A percentile compares a stretch with the other conserved stretches of the same genome.
Conservation (phyloP, 64 coral and sea anemone species). For the Stylophora pistillata region DNA sequence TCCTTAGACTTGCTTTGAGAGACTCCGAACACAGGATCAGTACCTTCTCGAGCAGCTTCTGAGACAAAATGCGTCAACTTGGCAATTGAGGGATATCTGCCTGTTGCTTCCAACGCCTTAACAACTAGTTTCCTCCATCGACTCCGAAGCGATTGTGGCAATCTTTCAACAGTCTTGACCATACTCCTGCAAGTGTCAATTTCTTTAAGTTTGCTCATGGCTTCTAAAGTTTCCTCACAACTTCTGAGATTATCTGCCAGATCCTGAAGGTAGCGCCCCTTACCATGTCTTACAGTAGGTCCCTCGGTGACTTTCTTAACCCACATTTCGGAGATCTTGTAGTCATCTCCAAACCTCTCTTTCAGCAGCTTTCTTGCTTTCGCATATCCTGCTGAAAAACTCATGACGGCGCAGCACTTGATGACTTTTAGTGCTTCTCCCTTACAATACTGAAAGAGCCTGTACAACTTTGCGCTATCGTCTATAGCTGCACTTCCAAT, state of each 20-base stretch:
- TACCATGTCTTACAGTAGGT: not conserved
- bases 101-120: not conserved
- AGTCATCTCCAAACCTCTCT: too few relatives aligned
- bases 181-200: too few relatives aligned
- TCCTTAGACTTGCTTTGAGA: not conserved
- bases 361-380: too few relatives aligned
- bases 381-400: too few relatives aligned
- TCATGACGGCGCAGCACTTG: too few relatives aligned
- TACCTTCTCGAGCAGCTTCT: slow-evolving; percentile 4
- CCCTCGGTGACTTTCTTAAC: not conserved
- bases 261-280: not conserved
- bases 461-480: slow-evolving; percentile 30
- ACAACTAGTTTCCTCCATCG: not conserved
- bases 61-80: not conserved
- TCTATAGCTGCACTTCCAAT: not conserved
- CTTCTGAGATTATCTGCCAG: too few relatives aligned
- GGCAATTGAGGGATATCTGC: not conserved
- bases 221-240: too few relatives aligned
- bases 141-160: not conserved
- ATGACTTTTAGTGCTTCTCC: too few relatives aligned
- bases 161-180: too few relatives aligned
- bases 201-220: too few relatives aligned
- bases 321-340: not conserved
- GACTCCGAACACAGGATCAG: slow-evolving; percentile 20
- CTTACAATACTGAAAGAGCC: too few relatives aligned